Conservation (phyloP, 2,888 invertebrate species). For the Lacanobia wlatinum region DNA sequence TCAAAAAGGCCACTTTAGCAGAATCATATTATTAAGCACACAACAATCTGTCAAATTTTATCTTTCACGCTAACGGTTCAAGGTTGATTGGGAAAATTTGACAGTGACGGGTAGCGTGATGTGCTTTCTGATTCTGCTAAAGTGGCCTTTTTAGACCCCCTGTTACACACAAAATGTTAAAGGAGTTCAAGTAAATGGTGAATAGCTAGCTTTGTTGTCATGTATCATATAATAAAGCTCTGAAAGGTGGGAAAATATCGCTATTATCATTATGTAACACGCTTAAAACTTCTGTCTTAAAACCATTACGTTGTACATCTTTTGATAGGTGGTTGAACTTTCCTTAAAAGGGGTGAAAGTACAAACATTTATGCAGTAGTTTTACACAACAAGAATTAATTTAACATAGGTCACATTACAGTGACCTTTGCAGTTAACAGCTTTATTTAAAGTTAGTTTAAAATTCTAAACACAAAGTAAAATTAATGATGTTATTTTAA, state of each 20-base stretch:
- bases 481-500: slow-evolving; percentile 39
- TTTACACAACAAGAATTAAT: slow-evolving; percentile 44
- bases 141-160: no score
- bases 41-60: no score
- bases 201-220: neutral
- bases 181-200: neutral
- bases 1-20: no score
- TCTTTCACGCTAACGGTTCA: no score
- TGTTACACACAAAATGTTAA: no score
- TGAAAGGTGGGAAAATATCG: neutral
- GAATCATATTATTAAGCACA: no score
- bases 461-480: slow-evolving; percentile 18
- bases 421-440: slow-evolving; percentile 30
- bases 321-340: slow-evolving; percentile 51
- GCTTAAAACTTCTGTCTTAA: slow-evolving; percentile 13
- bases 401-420: slow-evolving; percentile 10
- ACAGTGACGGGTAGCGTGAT: no score
- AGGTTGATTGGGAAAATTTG: no score
- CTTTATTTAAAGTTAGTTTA: slow-evolving; percentile 21
- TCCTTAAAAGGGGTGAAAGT: slow-evolving; percentile 48
- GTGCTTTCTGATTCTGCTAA: no score
- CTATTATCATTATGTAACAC: neutral
- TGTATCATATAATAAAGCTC: neutral
- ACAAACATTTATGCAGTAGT: slow-evolving; percentile 32
- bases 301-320: slow-evolving; percentile 17